Conservation (phyloP, 2,888 invertebrate species). For the Dryocosmus kuriphilus region DNA sequence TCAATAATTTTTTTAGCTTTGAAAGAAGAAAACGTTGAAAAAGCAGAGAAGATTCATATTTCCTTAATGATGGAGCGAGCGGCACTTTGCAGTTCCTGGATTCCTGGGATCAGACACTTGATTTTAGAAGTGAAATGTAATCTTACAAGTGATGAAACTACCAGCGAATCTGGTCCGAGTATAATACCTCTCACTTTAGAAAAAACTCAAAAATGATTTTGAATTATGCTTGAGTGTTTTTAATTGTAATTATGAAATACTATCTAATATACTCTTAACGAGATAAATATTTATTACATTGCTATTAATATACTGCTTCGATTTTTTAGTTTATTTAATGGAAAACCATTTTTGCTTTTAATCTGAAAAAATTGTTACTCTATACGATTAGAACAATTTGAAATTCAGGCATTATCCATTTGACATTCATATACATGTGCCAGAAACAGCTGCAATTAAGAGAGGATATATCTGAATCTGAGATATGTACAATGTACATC, state of each 20-base stretch:
- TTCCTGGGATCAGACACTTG: slow-evolving; percentile 82
- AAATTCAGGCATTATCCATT: neutral
- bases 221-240: neutral
- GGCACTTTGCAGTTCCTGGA: slow-evolving; percentile 81
- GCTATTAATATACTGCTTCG: neutral
- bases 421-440: neutral
- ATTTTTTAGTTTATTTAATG: neutral
- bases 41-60: slow-evolving; percentile 81
- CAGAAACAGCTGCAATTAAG: neutral
- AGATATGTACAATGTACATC: neutral
- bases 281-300: neutral
- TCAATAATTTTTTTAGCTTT: slow-evolving; percentile 76
- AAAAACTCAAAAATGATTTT: neutral
- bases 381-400: neutral
- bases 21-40: slow-evolving; percentile 77
- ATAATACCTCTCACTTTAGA: slow-evolving; percentile 42
- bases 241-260: neutral
- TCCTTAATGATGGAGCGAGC: slow-evolving; percentile 82
- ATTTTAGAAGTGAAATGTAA: slow-evolving; percentile 75
- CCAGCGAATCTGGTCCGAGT: slow-evolving; percentile 42
- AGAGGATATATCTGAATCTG: neutral
- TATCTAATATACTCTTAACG: neutral
- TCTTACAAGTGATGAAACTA: neutral
- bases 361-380: neutral
- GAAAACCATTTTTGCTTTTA: too few relatives aligned